Conservation (phyloP, 2,888 invertebrate genomes). For the Boloria selene region DNA sequence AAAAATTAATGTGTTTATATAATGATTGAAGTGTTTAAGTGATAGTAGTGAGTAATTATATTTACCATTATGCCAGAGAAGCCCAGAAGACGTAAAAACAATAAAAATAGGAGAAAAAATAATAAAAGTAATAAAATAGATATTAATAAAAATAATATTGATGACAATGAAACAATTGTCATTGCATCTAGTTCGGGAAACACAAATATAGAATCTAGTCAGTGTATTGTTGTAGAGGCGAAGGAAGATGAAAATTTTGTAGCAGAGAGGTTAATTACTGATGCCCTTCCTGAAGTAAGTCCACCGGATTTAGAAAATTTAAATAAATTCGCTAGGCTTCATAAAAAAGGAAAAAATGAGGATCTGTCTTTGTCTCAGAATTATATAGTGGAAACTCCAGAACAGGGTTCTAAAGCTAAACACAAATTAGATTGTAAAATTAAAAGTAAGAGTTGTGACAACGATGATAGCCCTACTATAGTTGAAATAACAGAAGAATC, state of each 20-base stretch:
- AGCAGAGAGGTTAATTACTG: not conserved
- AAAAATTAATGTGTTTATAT: constrained; percentile 58
- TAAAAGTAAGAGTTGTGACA: constrained; percentile 78
- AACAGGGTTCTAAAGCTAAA: constrained; percentile 58
- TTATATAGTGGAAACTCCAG: constrained; percentile 75
- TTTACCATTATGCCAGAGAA: constrained; percentile 72
- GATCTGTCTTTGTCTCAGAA: constrained; percentile 24
- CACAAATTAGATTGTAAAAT: constrained; percentile 56
- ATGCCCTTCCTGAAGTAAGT: not conserved
- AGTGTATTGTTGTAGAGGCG: not conserved
- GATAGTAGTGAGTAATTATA: constrained; percentile 63
- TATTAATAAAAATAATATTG: constrained; percentile 51
- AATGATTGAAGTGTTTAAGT: constrained; percentile 63
- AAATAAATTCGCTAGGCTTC: not conserved
- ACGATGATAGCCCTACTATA: constrained; percentile 72
- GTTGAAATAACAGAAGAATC: constrained; percentile 67
- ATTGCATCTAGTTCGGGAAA: constrained; percentile 14
- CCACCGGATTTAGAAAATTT: not conserved
- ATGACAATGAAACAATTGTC: constrained; percentile 50
- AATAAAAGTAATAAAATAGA: constrained; percentile 64
- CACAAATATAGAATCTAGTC: constrained; percentile 14
- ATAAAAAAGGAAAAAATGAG: constrained; percentile 13
- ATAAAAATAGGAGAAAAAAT: constrained; percentile 76
- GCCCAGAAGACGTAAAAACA: constrained; percentile 72
- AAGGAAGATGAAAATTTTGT: not conserved